Conservation (phyloP, 2,888 invertebrate genomes). For the Microplitis deprimator region DNA sequence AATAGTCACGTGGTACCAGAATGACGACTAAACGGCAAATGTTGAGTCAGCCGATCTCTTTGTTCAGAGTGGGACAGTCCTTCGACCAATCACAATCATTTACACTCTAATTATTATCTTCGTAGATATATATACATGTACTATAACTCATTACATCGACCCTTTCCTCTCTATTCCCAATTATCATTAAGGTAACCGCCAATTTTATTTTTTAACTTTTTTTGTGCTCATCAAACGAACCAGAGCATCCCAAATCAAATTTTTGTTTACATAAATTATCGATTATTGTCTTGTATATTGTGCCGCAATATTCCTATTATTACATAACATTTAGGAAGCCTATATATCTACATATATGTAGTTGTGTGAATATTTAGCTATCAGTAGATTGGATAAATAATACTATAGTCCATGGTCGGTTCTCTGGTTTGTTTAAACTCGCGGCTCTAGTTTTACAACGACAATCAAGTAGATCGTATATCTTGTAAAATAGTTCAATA, state of each 20-base stretch:
- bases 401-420: conserved; percentile 10
- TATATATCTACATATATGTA: conserved; percentile 21
- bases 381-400: conserved; percentile 11
- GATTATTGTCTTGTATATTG: not conserved
- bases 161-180: conserved; percentile 37
- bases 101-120: conserved; percentile 34
- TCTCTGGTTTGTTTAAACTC: not conserved
- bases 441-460: not conserved
- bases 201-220: not conserved
- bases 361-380: not conserved
- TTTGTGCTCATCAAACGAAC: not conserved
- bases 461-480: conserved; percentile 30
- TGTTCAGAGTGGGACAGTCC: conserved; percentile 45
- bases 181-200: not conserved
- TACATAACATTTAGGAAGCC: conserved; percentile 31
- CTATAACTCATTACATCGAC: conserved; percentile 45
- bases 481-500: conserved; percentile 2
- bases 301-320: not conserved
- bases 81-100: conserved; percentile 55
- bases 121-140: conserved; percentile 15
- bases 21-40: conserved; percentile 59
- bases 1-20: conserved; percentile 53
- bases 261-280: conserved; percentile 13
- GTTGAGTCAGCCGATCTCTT: conserved; percentile 64
- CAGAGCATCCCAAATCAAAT: not conserved